Evolutionary conservation across 2,888 invertebrate genomes (phyloP), one percentile per base, ranked within the genome.

Genomic region (Isoperla grammatica): DNA sequence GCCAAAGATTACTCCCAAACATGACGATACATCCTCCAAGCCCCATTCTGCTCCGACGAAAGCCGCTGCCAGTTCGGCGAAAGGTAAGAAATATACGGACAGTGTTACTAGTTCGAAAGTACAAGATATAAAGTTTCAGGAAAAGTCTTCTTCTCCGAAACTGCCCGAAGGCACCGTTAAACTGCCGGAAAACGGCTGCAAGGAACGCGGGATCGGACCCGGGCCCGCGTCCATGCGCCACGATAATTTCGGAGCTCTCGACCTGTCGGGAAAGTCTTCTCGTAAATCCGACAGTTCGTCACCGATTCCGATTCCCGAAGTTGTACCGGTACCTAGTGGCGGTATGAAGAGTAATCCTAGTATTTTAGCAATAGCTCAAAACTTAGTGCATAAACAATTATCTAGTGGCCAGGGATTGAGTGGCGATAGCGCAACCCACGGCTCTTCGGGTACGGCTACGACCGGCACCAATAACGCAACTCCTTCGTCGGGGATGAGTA

Each of bases 211-310:
- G 8, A 29, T 29, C 5, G 42, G 48, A 2, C 50, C n/a, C 6
- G 64, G 56, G 2, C 61, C 60, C 12, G 29, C 23, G 9, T 40
- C 53, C 39, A 71, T 72, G 22, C 70, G 73, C 43, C 77, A 77
- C 67, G 80, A 79, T 64, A 77, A 74, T 62, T 74, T 76, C 43
- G 80, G 78, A 23, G 79, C 81, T 17, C 71, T 81, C 57, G 82
- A 81, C 69, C 69, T 82, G 49, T 81, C 81, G 1, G 74, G 74
- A 4, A 73, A 72, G 61, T 73, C 75, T 1, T 70, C 71, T 4
- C 65, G 70, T 8, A 42, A 46, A 17, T 58, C 60, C 17, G 50
- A 48, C 2, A 37, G 57, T 11, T 49, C 56, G 2, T 42, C 59
- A 2, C 46, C 61, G 4, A 42, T 35, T 8, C 43, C 61, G 40